Conservation (phyloP, 2,888 invertebrate species). For the Esperia sulphurella region DNA sequence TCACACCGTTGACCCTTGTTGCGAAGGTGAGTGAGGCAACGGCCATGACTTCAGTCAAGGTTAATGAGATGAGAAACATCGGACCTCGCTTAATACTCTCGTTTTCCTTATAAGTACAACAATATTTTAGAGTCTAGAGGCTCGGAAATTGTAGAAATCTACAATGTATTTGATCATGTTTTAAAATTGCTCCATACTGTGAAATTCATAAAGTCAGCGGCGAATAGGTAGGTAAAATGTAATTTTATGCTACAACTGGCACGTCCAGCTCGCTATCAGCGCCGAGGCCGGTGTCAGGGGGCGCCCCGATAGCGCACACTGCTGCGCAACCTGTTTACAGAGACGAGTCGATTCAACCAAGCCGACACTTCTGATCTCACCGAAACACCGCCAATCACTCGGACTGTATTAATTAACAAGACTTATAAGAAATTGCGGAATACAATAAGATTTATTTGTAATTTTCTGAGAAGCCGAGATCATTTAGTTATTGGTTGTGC, state of each 20-base stretch:
- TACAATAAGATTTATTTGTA: not conserved
- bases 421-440: slow-evolving; percentile 21
- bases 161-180: not conserved
- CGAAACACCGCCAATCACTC: slow-evolving; percentile 28
- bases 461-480: slow-evolving; percentile 7
- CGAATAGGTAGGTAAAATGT: slow-evolving; percentile 8
- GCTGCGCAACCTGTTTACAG: slow-evolving; percentile 45
- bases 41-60: slow-evolving; percentile 24
- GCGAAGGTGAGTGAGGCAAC: slow-evolving; percentile 33
- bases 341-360: slow-evolving; percentile 42
- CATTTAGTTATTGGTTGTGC: not conserved
- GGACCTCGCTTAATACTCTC: not conserved
- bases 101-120: not conserved
- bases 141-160: too few species aligned
- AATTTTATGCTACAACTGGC: slow-evolving; percentile 21
- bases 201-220: slow-evolving; percentile 10
- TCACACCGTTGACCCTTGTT: slow-evolving; percentile 45
- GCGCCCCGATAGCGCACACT: slow-evolving; percentile 55
- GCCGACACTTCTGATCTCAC: slow-evolving; percentile 62
- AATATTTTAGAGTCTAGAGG: too few species aligned
- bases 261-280: slow-evolving; percentile 34
- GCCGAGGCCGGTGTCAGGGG: slow-evolving; percentile 56
- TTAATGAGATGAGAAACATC: slow-evolving; percentile 21
- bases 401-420: slow-evolving; percentile 28
- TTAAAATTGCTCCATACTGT: not conserved